Base-by-base conservation (phyloP, 2,113 vertebrate species). In the Saiga tatarica region DNA sequence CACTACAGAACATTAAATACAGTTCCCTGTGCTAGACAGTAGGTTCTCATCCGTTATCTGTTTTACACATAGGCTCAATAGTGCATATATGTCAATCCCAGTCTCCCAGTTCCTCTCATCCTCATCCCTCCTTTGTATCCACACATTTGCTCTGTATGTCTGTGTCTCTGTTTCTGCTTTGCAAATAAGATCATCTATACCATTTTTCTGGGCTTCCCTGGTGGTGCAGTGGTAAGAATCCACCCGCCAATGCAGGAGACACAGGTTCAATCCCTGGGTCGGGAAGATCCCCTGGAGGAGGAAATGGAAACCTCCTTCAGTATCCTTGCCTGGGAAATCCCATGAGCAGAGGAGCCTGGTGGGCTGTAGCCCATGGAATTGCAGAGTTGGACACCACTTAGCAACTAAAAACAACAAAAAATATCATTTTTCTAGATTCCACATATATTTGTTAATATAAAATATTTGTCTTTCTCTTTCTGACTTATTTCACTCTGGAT, bases 121-220 rank as follows among this genome's bases (percentile, higher is more conserved):
- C 11, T 14, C 6, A 2, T 25, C 23, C 36, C 23, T 42, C 23
- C 36, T 76, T 42, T 21, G 6, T 26, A 1, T 76, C 36, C 39
- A 42, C 21, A 42, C 36, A 7, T 42, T 76, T 42, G 71, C 39
- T 14, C 36, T 42, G 36, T 76, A 3, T 76, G 71, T 26, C 71
- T 76, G 23, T 26, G 23, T 42, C 36, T 76, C 23, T 42, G 1
- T 76, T 76, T 76, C 36, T 42, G 39, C 23, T 76, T 76, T 76
- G 71, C 3, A 42, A 42, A 25, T 76, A 3, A 76, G 71, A 26
- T 26, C 23, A 25, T 26, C 36, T 76, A 2, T 7, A 14, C 23
- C 5, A 26, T 26, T 76, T 26, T 23, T 42, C 71, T 0, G 0
- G 71, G 71, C 71, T 76, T 76, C 36, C 36, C 36, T 76, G 71